Conservation (phyloP, 1,140 invertebrate genomes). For the Plectus sambesii region DNA sequence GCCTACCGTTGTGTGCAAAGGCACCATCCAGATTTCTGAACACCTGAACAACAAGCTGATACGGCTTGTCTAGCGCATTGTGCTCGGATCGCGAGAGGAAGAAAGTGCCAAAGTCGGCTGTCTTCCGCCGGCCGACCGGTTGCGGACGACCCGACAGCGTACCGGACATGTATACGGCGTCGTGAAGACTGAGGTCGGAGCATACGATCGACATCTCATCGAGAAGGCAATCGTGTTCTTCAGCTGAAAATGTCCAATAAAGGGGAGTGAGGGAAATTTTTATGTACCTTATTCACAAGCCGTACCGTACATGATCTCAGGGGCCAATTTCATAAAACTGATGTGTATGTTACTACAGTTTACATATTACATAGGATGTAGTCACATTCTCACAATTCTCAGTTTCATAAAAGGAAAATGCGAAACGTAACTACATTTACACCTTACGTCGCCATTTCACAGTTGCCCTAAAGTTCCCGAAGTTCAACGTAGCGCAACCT, state of each 20-base stretch:
- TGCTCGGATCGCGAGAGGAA: constrained; percentile 53
- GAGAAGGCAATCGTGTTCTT: constrained; percentile 30
- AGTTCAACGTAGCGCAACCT: too few relatives aligned
- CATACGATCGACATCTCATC: constrained; percentile 21
- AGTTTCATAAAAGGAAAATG: too few relatives aligned
- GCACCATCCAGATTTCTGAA: constrained; percentile 69
- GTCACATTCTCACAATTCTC: too few relatives aligned
- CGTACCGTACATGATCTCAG: constrained; percentile 19
- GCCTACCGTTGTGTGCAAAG: constrained; percentile 54
- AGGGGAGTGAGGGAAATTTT: too few relatives aligned
- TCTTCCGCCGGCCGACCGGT: constrained; percentile 4
- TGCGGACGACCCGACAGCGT: constrained; percentile 6
- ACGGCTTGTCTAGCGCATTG: constrained; percentile 65
- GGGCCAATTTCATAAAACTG: too few relatives aligned
- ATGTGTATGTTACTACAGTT: too few relatives aligned
- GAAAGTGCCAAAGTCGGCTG: constrained; percentile 36
- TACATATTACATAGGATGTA: too few relatives aligned
- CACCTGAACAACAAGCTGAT: constrained; percentile 64
- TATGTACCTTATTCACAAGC: constrained; percentile 4
- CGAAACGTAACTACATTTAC: too few relatives aligned
- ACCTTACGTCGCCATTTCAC: too few relatives aligned
- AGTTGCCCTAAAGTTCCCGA: too few relatives aligned
- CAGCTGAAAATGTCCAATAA: too few relatives aligned
- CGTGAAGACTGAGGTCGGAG: constrained; percentile 7
- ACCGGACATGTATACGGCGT: constrained; percentile 9